Evolutionary conservation across 2,113 vertebrate species (phyloP).

Genomic region (Mastomys natalensis): DNA sequence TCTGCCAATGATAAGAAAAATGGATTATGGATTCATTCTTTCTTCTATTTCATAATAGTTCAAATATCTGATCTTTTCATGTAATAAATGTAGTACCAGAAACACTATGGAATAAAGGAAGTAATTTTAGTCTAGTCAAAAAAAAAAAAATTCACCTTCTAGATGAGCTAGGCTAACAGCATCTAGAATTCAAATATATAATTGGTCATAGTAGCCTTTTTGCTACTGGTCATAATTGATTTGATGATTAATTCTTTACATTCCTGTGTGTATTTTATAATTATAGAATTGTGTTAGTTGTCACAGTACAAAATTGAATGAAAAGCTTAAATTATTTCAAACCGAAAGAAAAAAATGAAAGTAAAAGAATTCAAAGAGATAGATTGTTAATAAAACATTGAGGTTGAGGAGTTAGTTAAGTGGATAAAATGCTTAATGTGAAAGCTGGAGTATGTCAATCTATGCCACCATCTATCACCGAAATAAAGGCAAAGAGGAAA

Average conservation of each 20-base stretch:
- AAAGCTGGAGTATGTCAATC: too few relatives aligned
- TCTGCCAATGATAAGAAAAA: background rate
- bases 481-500: background rate
- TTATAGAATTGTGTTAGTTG: background rate
- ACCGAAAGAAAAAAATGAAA: background rate
- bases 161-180: background rate
- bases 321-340: background rate
- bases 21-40: background rate
- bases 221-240: background rate
- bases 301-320: background rate
- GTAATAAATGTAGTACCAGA: background rate
- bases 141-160: background rate
- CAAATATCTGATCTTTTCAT: background rate
- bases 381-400: background rate
- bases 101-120: background rate
- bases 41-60: background rate
- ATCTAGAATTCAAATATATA: background rate
- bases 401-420: background rate
- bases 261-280: background rate
- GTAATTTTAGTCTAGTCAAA: background rate
- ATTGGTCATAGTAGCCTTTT: background rate
- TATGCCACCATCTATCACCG: rapidly evolving
- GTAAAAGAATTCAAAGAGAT: background rate
- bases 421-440: background rate
- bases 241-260: background rate